A percentile compares a stretch with the other conserved stretches of the same genome.
Evolutionary conservation across 2,888 invertebrate genomes (phyloP).

Genomic region (Microdon myrmicae): DNA sequence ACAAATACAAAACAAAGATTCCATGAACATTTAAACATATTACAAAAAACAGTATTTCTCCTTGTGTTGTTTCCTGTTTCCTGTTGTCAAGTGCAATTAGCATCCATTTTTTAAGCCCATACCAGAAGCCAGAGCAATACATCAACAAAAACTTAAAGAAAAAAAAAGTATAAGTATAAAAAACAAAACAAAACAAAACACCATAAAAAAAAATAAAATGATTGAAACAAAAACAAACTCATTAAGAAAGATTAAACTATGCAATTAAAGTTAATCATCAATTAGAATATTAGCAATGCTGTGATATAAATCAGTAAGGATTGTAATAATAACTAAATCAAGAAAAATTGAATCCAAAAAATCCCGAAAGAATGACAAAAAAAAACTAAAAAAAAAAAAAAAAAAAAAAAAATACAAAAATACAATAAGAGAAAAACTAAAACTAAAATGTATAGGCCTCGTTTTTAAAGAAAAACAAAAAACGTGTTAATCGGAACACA

Average conservation of each 20-base stretch:
- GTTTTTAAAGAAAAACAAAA: conserved; percentile 7
- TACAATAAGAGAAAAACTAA: conserved; percentile 20
- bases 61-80: conserved; percentile 19
- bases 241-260: conserved; percentile 26
- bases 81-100: conserved; percentile 36
- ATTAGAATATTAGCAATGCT: conserved; percentile 54
- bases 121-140: conserved; percentile 17
- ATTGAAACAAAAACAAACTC: conserved; percentile 13
- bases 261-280: conserved; percentile 40
- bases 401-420: conserved; percentile 19
- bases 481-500: neutral
- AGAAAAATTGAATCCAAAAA: conserved; percentile 28
- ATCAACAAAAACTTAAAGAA: too few relatives aligned
- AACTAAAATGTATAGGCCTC: conserved; percentile 3
- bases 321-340: conserved; percentile 21
- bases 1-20: too few relatives aligned
- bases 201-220: conserved; percentile 10
- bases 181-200: conserved; percentile 32
- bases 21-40: conserved; percentile 16
- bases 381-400: conserved; percentile 9
- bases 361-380: conserved; percentile 12
- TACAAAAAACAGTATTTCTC: conserved; percentile 12
- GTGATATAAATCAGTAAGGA: conserved; percentile 55
- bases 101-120: conserved; percentile 29
- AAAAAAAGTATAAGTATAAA: conserved; percentile 9